A percentile compares a stretch with the other conserved stretches of the same genome.
Evolutionary conservation across 1,140 invertebrate species (phyloP).

Genomic region (Chlorops oryzae): DNA sequence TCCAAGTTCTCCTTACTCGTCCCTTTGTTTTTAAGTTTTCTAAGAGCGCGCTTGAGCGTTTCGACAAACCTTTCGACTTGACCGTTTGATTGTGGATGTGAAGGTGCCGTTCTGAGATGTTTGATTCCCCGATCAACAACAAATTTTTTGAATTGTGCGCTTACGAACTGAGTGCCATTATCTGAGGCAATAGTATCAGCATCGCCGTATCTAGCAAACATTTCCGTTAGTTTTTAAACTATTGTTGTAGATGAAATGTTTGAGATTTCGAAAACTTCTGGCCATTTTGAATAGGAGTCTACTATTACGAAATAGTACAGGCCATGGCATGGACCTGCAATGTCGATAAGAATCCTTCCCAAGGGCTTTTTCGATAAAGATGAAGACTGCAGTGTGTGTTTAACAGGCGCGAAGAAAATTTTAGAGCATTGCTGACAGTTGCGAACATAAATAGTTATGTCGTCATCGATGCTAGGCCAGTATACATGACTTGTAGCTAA

Average conservation of each 20-base stretch:
- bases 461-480: no score
- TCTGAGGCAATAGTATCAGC: no score
- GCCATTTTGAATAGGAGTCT: constrained; percentile 15
- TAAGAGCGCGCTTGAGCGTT: constrained; percentile 9
- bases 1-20: constrained; percentile 3
- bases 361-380: no score
- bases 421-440: no score
- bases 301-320: constrained; percentile 8
- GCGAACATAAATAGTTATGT: no score
- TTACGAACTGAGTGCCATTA: no score
- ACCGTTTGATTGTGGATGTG: constrained; percentile 30
- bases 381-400: no score
- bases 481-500: no score
- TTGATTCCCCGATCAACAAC: constrained; percentile 17
- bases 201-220: constrained; percentile 20
- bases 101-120: constrained; percentile 15
- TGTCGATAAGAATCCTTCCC: constrained; percentile 10
- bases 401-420: no score
- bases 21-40: constrained; percentile 7
- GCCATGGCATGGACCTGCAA: constrained; percentile 6
- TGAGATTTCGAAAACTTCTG: constrained; percentile 7
- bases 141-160: constrained; percentile 18
- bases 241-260: constrained; percentile 1
- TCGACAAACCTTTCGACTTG: constrained; percentile 27
- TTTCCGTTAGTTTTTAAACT: constrained; percentile 3